Conservation (phyloP, 1,140 invertebrate genomes). For the Drosophila kikkawai region DNA sequence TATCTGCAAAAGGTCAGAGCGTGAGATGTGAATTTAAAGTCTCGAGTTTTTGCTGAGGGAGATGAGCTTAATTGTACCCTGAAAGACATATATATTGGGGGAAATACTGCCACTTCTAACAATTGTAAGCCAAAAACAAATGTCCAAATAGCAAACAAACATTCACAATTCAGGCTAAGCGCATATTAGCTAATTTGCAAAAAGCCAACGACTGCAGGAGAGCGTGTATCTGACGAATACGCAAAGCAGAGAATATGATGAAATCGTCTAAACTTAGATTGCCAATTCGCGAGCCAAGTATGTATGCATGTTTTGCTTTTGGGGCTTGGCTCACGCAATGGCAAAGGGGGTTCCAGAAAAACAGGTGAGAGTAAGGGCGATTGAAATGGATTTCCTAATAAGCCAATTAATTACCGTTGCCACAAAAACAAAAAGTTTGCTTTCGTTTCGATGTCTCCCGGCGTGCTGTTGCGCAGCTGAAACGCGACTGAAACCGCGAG, state of each 20-base stretch:
- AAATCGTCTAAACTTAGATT: constrained; percentile 77
- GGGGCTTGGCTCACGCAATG: constrained; percentile 58
- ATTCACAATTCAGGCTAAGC: constrained; percentile 68
- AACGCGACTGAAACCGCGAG: constrained; percentile 56
- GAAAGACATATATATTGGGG: neutral
- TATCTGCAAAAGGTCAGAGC: constrained; percentile 78
- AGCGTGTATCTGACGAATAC: constrained; percentile 51
- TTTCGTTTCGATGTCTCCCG: constrained; percentile 28
- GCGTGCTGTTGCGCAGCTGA: constrained; percentile 35
- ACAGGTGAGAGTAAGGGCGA: constrained; percentile 12
- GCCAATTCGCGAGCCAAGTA: constrained; percentile 29
- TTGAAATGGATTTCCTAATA: constrained; percentile 44
- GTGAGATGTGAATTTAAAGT: constrained; percentile 63
- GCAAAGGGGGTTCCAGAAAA: constrained; percentile 6
- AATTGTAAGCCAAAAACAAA: constrained; percentile 19
- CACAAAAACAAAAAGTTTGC: constrained; percentile 9
- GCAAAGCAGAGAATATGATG: constrained; percentile 69
- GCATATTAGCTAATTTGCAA: constrained; percentile 78
- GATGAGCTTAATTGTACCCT: neutral
- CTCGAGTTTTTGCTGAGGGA: neutral
- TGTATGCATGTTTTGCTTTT: constrained; percentile 23
- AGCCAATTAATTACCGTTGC: constrained; percentile 71
- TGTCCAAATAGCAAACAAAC: constrained; percentile 34
- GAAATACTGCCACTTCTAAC: neutral
- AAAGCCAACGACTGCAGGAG: constrained; percentile 30